Conservation (phyloP, 2,888 invertebrate species). For the Drosophila nigricruria region DNA sequence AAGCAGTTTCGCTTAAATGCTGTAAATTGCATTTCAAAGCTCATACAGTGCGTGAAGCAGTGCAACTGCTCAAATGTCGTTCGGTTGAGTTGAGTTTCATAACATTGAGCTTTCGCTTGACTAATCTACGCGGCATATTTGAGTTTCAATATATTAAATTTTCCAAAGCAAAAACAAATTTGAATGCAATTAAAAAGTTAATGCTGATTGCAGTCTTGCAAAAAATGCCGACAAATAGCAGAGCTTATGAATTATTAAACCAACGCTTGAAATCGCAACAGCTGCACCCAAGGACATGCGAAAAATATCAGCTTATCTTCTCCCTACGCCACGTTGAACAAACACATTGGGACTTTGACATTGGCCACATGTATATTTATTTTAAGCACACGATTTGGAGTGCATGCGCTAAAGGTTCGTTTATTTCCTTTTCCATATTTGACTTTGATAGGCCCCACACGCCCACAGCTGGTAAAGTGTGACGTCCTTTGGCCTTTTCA, state of each 20-base stretch:
- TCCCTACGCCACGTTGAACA: slow-evolving; percentile 27
- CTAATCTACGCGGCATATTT: slow-evolving; percentile 1
- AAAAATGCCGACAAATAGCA: not conserved
- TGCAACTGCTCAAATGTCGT: not conserved
- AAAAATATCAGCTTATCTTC: slow-evolving; percentile 25
- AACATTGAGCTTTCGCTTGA: not conserved
- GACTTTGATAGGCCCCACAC: slow-evolving; percentile 27
- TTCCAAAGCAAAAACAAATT: not conserved
- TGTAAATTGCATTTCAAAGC: not conserved
- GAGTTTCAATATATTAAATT: not conserved
- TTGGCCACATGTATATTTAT: not conserved
- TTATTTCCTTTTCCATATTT: slow-evolving; percentile 4
- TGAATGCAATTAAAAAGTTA: not conserved
- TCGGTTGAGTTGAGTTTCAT: not conserved
- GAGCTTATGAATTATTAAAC: slow-evolving; percentile 53
- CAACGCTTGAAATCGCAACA: slow-evolving; percentile 42
- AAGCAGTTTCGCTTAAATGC: too few species aligned
- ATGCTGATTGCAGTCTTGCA: not conserved
- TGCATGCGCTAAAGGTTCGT: slow-evolving; percentile 26
- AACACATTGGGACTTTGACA: slow-evolving; percentile 17
- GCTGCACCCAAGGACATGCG: slow-evolving; percentile 65
- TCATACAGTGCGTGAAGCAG: not conserved
- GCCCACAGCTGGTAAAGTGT: not conserved
- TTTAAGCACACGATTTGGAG: slow-evolving; percentile 4
- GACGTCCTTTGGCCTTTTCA: slow-evolving; percentile 31